These are phyloP conservation scores for Alethe castanea DNA, from an alignment of 2,113 vertebrate species.

Conservation along the genomic window DNA sequence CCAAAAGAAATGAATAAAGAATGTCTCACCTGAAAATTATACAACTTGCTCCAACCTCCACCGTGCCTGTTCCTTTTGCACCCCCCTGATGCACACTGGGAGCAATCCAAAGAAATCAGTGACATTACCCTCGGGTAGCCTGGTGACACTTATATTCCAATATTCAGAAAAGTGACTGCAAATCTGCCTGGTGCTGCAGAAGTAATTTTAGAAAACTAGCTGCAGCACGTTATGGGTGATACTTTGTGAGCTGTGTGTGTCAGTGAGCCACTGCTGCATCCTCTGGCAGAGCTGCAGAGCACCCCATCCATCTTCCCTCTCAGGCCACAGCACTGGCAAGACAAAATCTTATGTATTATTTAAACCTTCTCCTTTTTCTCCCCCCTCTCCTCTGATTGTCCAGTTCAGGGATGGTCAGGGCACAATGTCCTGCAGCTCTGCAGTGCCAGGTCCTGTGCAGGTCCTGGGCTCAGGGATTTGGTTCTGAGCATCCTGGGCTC, in stretches of 20 bases:
- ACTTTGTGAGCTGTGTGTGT: background rate
- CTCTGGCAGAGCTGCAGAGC: background rate
- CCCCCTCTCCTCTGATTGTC: fast-evolving
- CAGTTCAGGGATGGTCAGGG: fast-evolving
- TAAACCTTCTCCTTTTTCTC: background rate
- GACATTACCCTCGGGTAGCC: conserved; percentile 12
- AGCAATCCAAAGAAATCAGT: conserved; percentile 29
- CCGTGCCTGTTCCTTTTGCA: background rate
- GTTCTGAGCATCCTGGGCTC: too few species aligned
- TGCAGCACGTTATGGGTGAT: background rate
- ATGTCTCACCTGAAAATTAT: background rate
- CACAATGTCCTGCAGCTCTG: fast-evolving
- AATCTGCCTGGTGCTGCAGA: background rate
- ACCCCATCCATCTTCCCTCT: background rate
- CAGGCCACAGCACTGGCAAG: background rate
- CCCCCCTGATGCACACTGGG: background rate
- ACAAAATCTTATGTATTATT: background rate
- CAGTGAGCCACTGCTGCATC: conserved; percentile 13
- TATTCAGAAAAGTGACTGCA: conserved; percentile 3
- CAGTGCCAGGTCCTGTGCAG: background rate
- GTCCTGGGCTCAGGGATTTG: too few species aligned
- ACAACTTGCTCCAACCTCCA: background rate
- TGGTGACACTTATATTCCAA: background rate
- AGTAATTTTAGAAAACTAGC: conserved; percentile 10
- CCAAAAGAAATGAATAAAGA: background rate